Percentiles rank a stretch among this genome's conserved stretches.
Evolutionary conservation across 2,113 vertebrate species (phyloP).

Genomic region (Ctenomys sociabilis): DNA sequence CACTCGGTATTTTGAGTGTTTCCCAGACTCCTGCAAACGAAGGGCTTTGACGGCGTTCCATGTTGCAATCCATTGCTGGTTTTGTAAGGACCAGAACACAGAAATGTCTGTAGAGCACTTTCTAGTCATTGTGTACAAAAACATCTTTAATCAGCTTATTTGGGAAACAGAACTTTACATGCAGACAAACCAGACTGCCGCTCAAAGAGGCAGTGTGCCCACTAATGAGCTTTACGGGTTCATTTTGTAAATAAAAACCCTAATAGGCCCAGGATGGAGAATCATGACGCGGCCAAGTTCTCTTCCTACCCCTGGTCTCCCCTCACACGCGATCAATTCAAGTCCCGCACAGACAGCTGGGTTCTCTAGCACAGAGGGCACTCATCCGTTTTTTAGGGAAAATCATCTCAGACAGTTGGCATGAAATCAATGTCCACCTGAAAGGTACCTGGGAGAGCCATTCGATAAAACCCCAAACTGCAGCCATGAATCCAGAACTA

Average conservation of each 20-base stretch:
- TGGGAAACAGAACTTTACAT: background rate
- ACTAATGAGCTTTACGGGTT: background rate
- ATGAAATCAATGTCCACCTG: background rate
- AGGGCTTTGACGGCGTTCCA: conserved; percentile 2
- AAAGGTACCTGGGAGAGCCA: background rate
- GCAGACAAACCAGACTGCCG: background rate
- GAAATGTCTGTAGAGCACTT: background rate
- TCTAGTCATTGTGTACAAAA: background rate
- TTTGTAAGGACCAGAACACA: background rate
- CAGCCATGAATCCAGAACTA: background rate
- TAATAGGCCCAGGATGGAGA: background rate
- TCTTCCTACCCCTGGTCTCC: background rate
- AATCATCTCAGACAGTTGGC: background rate
- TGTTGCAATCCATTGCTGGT: background rate
- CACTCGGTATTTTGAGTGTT: background rate
- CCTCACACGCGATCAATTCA: background rate
- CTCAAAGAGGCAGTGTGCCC: background rate
- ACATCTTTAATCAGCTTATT: background rate
- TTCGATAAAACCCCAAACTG: background rate
- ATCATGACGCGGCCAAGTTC: background rate
- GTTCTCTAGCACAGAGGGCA: background rate
- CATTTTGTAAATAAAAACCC: conserved; percentile 24
- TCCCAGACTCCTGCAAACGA: background rate
- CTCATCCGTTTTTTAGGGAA: background rate
- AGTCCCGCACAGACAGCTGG: background rate